Percentiles rank a stretch among this genome's conserved stretches.
These are phyloP conservation scores for Brienomyrus longianalis DNA, from an alignment of 2,113 vertebrate genomes.

Conservation along the genomic window DNA sequence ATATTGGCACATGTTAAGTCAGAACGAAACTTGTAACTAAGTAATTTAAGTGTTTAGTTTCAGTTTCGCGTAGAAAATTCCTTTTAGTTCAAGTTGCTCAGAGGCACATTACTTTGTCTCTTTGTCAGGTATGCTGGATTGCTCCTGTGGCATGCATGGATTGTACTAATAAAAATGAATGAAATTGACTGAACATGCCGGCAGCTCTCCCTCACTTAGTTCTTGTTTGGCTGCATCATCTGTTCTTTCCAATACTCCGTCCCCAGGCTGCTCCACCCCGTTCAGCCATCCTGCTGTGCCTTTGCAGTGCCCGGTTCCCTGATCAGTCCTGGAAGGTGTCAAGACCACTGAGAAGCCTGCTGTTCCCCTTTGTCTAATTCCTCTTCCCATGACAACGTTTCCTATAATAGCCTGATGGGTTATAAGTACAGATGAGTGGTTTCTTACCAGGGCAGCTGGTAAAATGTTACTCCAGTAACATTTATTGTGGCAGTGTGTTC, in stretches of 20 bases:
- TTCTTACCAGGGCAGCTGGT: not conserved
- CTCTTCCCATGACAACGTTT: not conserved
- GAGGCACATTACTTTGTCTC: not conserved
- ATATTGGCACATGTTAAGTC: not conserved
- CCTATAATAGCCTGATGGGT: not conserved
- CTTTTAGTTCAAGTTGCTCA: not conserved
- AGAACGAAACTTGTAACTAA: not conserved
- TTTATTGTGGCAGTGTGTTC: not conserved
- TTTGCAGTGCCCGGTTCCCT: not conserved
- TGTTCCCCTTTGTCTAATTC: not conserved
- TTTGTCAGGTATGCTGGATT: not conserved
- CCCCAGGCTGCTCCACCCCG: not conserved
- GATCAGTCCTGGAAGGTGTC: constrained; percentile 3
- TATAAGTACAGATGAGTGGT: not conserved
- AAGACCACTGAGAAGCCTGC: not conserved
- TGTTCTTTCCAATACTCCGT: not conserved
- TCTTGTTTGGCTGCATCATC: not conserved
- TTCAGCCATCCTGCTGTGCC: not conserved
- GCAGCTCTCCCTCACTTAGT: not conserved
- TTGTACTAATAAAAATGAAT: not conserved
- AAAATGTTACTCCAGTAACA: not conserved
- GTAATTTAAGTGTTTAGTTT: not conserved
- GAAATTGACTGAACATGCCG: not conserved
- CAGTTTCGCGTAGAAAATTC: not conserved
- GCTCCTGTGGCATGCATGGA: not conserved